Conservation (phyloP, 2,888 invertebrate genomes). For the Matsumyia berberina region DNA sequence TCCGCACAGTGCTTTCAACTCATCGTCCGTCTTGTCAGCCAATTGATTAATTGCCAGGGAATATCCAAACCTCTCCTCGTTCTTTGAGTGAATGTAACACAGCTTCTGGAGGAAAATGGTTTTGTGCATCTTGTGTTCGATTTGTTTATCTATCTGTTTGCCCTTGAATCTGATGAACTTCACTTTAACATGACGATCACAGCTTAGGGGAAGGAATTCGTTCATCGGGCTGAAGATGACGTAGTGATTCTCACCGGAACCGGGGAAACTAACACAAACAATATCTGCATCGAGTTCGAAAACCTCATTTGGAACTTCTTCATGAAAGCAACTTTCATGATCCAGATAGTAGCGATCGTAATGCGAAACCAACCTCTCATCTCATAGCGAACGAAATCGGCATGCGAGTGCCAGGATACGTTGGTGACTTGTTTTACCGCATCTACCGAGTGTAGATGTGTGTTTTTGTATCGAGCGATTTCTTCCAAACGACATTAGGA, state of each 20-base stretch:
- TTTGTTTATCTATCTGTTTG: conserved; percentile 90
- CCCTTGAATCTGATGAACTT: conserved; percentile 90
- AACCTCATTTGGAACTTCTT: conserved; percentile 88
- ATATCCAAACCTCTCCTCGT: conserved; percentile 90
- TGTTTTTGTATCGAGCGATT: conserved; percentile 91
- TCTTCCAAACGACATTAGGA: conserved; percentile 91
- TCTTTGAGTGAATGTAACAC: conserved; percentile 91
- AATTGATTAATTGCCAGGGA: conserved; percentile 93
- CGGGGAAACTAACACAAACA: conserved; percentile 92
- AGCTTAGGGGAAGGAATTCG: conserved; percentile 92
- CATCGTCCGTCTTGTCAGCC: conserved; percentile 91
- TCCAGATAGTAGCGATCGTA: too few relatives aligned
- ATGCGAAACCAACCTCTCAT: conserved; percentile 97
- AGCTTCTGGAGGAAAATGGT: too few relatives aligned
- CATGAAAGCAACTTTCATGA: conserved; percentile 88
- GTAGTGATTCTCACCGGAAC: conserved; percentile 92
- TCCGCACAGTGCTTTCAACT: conserved; percentile 91
- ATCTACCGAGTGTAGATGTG: conserved; percentile 96
- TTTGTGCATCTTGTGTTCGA: conserved; percentile 88
- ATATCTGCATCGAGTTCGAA: conserved; percentile 88
- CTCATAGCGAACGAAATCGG: conserved; percentile 93
- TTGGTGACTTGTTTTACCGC: conserved; percentile 87
- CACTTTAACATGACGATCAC: conserved; percentile 90
- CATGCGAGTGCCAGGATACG: conserved; percentile 83
- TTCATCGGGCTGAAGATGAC: conserved; percentile 97